Base-by-base conservation (phyloP, 1,140 invertebrate species). In the Stegodyphus dumicola region DNA sequence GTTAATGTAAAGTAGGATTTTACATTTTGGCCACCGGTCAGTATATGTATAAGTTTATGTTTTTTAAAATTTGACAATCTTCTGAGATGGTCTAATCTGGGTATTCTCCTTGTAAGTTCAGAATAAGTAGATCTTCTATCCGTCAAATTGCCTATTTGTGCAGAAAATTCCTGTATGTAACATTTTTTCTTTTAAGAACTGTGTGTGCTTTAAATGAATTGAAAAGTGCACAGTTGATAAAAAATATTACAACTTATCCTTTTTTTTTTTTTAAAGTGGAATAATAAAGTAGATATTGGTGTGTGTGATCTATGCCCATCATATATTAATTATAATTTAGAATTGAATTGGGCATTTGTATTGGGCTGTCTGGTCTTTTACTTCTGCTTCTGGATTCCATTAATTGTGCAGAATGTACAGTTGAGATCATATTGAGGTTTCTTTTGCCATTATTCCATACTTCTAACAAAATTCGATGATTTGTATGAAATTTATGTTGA, bases 391-490 rank as follows among this genome's bases (percentile, higher is more conserved):
- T 71, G 49, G 49, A 71, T 71, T 71, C 69, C 69, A n/a, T 33
- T 48, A 73, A 48, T 6, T 73, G 48, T 73, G 70, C 70, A 73
- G 70, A 73, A 73, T 73, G 70, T 73, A 73, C 7, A 48, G 70
- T 73, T 48, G 5, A 60, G 1, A 60, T 60, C 56, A 60, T 60
- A 15, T 10, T 60, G 9, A 60, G 1, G 15, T 60, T 73, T 48
- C 11, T 73, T 73, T 73, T 73, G 70, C 33, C 51, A 73, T 73
- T 73, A 73, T 73, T 73, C 70, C 70, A 73, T 73, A 73, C 9
- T 48, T 60, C 9, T 73, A 48, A 52, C 7, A 73, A 73, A 73
- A 73, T 73, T 3, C 7, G 17, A 48, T 10, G 6, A 51, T 73
- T 73, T 73, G 2, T 73, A 52, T 3, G 5, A 48, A 6, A 73